Evolutionary conservation across 2,113 vertebrate species (phyloP).

Genomic region (Macquaria australasica): DNA sequence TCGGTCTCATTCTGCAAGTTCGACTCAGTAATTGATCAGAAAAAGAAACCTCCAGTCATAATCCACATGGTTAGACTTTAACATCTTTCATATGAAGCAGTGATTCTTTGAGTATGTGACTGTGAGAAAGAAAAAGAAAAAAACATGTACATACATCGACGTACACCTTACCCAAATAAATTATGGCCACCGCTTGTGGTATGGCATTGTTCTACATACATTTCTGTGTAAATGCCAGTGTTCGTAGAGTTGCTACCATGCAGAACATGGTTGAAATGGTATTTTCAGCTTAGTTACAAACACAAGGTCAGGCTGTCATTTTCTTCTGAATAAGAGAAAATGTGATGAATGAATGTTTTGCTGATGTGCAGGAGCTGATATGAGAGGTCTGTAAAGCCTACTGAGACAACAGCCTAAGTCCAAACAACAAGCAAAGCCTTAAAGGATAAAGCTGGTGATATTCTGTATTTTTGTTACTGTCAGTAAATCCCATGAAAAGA

Average conservation of each 20-base stretch:
- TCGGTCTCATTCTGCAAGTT: not conserved
- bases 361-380: not conserved
- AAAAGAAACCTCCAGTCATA: not conserved
- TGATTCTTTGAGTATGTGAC: not conserved
- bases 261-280: not conserved
- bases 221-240: not conserved
- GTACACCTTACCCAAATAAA: not conserved
- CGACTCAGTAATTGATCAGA: slow-evolving; percentile 23
- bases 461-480: not conserved
- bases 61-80: not conserved
- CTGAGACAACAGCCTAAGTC: not conserved
- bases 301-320: not conserved
- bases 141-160: not conserved
- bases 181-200: not conserved
- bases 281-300: not conserved
- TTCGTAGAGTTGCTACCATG: not conserved
- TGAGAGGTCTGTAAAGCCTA: not conserved
- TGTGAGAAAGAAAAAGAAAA: not conserved
- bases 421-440: slow-evolving; percentile 9
- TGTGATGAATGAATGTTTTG: not conserved
- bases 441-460: not conserved
- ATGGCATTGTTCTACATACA: not conserved
- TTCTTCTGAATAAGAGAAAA: not conserved
- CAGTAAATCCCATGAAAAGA: not conserved
- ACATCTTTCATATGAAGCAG: not conserved